Percentiles rank a stretch among this genome's conserved stretches.
Conservation (phyloP, 2,113 vertebrate species). For the Panurus biarmicus region DNA sequence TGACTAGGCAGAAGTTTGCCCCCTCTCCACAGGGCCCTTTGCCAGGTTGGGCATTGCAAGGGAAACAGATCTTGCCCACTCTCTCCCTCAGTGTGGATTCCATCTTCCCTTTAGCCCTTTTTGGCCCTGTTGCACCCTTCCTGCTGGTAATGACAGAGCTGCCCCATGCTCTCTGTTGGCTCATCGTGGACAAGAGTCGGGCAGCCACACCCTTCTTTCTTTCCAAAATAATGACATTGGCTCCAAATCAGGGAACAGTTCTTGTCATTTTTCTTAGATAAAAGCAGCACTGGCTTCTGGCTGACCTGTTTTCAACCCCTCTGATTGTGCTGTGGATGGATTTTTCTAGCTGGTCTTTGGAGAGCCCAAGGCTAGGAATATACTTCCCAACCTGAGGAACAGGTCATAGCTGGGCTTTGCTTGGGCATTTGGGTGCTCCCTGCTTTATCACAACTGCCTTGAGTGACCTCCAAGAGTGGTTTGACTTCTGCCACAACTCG, state of each 20-base stretch:
- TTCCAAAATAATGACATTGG: not conserved
- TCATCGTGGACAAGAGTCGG: fast-evolving
- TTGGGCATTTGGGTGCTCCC: not conserved
- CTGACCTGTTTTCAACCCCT: not conserved
- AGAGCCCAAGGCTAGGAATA: not conserved
- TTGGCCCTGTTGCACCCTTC: not conserved
- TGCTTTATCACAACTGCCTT: not conserved
- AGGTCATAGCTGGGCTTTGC: not conserved
- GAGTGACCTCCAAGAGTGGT: not conserved
- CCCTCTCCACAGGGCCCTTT: not conserved
- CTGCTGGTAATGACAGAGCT: not conserved
- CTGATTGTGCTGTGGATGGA: not conserved
- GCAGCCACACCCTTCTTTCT: not conserved
- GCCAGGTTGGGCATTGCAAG: not conserved
- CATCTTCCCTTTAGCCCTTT: not conserved
- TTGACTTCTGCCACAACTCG: not conserved
- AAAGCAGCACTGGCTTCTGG: not conserved
- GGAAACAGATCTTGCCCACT: not conserved
- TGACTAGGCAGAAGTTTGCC: not conserved
- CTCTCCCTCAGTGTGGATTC: not conserved
- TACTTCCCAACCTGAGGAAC: not conserved
- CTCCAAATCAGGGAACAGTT: not conserved
- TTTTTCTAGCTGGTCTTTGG: not conserved
- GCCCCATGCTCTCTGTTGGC: fast-evolving
- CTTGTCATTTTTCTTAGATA: not conserved